Base-by-base conservation (phyloP, 2,113 vertebrate species). In the Tupaia tana region DNA sequence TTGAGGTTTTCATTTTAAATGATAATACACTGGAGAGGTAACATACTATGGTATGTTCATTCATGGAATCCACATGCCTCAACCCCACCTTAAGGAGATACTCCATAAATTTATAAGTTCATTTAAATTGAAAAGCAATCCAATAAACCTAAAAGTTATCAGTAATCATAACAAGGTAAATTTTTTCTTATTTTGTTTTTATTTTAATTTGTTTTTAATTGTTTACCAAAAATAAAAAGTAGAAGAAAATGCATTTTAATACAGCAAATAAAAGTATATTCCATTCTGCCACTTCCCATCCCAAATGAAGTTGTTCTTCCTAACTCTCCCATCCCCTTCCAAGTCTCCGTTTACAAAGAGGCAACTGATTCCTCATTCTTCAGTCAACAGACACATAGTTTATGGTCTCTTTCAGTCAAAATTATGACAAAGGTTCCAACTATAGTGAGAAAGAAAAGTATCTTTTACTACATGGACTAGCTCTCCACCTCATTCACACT, bases 1-100 rank as follows among this genome's bases (percentile, higher is more conserved):
- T 94, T 90, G 15, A 75, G 11, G 8, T 63, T 81, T 95, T 58
- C 87, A 81, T 67, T 95, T 14, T 24, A 77, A 88, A 9, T 73
- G 24, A n/a, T 81, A 81, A 52, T 43, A 31, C 9, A 3, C 29
- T 34, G 43, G 11, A 8, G 59, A 94, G 59, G 3, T 59, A 52
- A 25, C 11, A 69, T 7, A 25, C 9, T 67, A n/a, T 54, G 34
- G 89, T 80, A 70, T 7, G 13, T 81, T 86, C 70, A 67, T 70
- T 80, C 82, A 31, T 20, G 2, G 24, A 75, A 73, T 74, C 14
- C 24, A 29, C 1, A 64, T 6, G 78, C 24, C 6, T 82, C 12
- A 69, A 29, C 9, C 12, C 2, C 4, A 16, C 6, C 14, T 77
- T 73, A 75, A 59, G 63, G 31, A 61, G 15, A 69, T 29, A 18